phyloP scores from a whole-genome alignment of 2,888 invertebrate genomes.

The Ctena decussata region DNA sequence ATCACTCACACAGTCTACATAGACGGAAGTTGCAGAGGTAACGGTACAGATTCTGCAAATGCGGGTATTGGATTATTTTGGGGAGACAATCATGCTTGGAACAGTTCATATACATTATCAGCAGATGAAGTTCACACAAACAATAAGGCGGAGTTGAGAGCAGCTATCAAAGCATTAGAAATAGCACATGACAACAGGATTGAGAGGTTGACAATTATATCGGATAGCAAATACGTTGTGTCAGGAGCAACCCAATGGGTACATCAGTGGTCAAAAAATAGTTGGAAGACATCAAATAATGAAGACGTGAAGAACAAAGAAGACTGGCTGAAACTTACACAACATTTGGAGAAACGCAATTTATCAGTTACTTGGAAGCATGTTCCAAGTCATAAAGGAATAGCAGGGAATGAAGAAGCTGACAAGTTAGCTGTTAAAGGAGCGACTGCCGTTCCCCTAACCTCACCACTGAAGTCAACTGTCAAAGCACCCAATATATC shows the following conservation, averaged over 20 bases:
- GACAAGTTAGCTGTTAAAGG: too few relatives aligned
- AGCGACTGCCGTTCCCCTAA: too few relatives aligned
- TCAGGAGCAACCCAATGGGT: background rate
- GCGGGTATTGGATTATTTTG: background rate
- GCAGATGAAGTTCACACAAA: background rate
- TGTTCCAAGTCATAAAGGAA: background rate
- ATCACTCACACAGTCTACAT: too few relatives aligned
- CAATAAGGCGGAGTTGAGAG: background rate
- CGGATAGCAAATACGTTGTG: background rate
- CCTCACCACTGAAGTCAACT: too few relatives aligned
- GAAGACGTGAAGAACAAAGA: background rate
- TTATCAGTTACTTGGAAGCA: background rate
- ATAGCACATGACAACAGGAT: background rate
- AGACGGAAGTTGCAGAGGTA: background rate
- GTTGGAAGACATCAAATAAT: background rate
- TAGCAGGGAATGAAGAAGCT: background rate
- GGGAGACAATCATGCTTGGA: background rate
- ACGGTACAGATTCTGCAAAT: background rate
- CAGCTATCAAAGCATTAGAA: background rate
- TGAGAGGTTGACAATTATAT: background rate
- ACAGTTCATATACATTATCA: background rate
- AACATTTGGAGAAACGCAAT: background rate
- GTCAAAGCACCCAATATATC: too few relatives aligned
- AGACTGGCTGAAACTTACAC: background rate
- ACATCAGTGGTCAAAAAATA: background rate